Base-by-base conservation (phyloP, 1,140 invertebrate genomes). In the Trypoxylus dichotomus region DNA sequence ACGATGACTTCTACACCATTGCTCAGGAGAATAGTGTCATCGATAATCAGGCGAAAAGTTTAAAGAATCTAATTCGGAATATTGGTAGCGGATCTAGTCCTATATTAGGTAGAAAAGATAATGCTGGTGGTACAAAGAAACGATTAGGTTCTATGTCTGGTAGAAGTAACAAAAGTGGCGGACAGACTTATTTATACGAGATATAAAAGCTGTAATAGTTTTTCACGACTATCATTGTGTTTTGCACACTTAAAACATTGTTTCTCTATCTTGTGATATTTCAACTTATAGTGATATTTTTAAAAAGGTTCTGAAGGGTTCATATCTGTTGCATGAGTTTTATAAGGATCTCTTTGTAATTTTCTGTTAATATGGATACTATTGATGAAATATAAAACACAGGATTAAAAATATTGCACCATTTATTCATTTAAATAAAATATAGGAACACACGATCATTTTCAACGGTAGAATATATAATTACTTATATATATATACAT, bases 1-100 rank as follows among this genome's bases (percentile, higher is more conserved):
- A 75, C 25, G 96, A 97, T 87, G 96, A 97, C 85, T 97, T 97
- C 88, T 96, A 94, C 84, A 94, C 95, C 27, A 95, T 97, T 82
- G 94, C 95, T 37, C 92, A 95, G 85, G 95, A 92, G 89, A 90
- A 87, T 77, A 86, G 83, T 47, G 83, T 83, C 1, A 84, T 84
- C n/a, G 91, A 92, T 72, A 89, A 86, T 68, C 91, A 91, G 84
- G 90, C 92, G 0, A 92, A 92, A 82, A 93, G 93, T 0, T 86
- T 96, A 0, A 91, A 93, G 80, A 92, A 89, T 83, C 85, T 96
- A 0, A 93, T 96, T 79, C 88, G 92, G 78, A 95, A 95, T 83
- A 95, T 95, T 87, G 90, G 92, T 32, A 91, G 90, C 15, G 92
- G 93, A 32, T 92, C 92, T 1, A 95, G 94, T 85, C 94, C 94